Evolutionary conservation across 1,140 invertebrate species (phyloP).

Genomic region (Atopsyche davidsoni): DNA sequence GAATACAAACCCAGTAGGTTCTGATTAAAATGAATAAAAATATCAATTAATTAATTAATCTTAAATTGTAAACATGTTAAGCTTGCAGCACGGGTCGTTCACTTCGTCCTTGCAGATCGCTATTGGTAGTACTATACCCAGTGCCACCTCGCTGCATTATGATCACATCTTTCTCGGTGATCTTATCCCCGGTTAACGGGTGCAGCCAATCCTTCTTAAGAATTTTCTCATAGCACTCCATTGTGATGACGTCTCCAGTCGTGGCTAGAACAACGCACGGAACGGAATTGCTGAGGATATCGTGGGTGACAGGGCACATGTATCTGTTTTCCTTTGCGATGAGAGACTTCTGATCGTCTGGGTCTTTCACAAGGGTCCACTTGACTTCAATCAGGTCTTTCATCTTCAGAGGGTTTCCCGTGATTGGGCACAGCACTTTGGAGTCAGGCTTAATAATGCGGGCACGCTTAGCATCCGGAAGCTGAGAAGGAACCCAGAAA

Average conservation of each 20-base stretch:
- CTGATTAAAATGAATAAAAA: too few relatives aligned
- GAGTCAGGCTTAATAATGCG: constrained; percentile 82
- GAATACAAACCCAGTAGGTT: too few relatives aligned
- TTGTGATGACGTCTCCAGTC: constrained; percentile 87
- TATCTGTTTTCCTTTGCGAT: constrained; percentile 73
- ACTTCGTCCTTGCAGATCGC: constrained; percentile 75
- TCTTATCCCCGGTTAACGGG: constrained; percentile 80
- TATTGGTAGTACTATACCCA: constrained; percentile 84
- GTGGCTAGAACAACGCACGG: constrained; percentile 82
- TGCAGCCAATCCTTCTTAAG: constrained; percentile 97
- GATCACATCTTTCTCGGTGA: constrained; percentile 94
- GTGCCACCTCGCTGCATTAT: constrained; percentile 89
- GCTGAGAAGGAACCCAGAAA: constrained; percentile 95
- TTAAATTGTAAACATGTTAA: too few relatives aligned
- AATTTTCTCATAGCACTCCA: constrained; percentile 94
- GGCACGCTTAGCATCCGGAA: constrained; percentile 73
- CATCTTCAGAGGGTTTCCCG: constrained; percentile 58
- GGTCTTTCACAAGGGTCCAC: constrained; percentile 85
- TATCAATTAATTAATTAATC: constrained; percentile 31
- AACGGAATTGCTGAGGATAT: constrained; percentile 90
- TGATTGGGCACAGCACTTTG: constrained; percentile 91
- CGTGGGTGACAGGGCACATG: constrained; percentile 96
- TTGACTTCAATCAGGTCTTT: constrained; percentile 94
- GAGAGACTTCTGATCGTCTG: constrained; percentile 73
- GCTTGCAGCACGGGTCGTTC: constrained; percentile 83